phyloP scores from a whole-genome alignment of 1,140 invertebrate species.

The Holcopasites calliopsidis region DNA sequence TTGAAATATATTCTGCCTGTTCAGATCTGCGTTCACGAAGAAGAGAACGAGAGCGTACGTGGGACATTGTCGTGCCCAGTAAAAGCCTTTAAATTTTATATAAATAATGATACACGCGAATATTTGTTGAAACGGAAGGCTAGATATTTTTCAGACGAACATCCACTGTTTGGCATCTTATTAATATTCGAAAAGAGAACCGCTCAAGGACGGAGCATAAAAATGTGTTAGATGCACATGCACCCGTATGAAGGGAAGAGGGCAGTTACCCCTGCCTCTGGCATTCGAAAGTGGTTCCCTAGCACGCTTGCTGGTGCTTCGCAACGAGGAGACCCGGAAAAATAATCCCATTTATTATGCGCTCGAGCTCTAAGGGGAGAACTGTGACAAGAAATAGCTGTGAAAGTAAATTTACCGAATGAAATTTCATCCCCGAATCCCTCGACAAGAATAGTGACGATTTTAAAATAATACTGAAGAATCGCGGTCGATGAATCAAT shows the following conservation, averaged over 20 bases:
- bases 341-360: slow-evolving; percentile 53
- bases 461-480: too few relatives aligned
- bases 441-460: not conserved
- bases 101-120: not conserved
- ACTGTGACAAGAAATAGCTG: not conserved
- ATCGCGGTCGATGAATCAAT: too few relatives aligned
- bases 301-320: slow-evolving; percentile 30
- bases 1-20: slow-evolving; percentile 6
- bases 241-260: slow-evolving; percentile 23
- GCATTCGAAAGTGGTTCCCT: slow-evolving; percentile 32
- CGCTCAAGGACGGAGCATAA: not conserved
- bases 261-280: slow-evolving; percentile 40
- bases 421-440: not conserved
- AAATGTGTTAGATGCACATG: slow-evolving; percentile 10
- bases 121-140: too few relatives aligned
- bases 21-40: not conserved
- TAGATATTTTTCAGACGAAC: not conserved
- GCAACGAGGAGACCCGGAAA: slow-evolving; percentile 43
- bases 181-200: not conserved
- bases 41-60: too few relatives aligned
- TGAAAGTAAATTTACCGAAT: not conserved
- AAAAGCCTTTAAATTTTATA: slow-evolving; percentile 36
- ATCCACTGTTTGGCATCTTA: not conserved
- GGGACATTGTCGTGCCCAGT: not conserved
- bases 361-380: not conserved